These are phyloP conservation scores for Anniella stebbinsi DNA, from an alignment of 2,797 vertebrate genomes.

Conservation along the genomic window DNA sequence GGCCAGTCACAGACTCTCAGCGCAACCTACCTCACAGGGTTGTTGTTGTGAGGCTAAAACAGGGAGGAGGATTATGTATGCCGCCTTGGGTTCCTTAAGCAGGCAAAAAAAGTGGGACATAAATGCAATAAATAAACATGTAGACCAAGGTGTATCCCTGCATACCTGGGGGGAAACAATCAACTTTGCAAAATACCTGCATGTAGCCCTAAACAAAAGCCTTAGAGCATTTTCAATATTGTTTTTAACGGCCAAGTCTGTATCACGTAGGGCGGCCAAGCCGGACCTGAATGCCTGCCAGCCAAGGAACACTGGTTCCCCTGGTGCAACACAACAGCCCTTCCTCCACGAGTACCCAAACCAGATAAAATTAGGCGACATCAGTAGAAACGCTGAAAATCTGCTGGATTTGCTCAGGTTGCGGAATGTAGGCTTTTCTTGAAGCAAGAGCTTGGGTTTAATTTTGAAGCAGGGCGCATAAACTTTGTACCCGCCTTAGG, in stretches of 20 bases:
- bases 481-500: not conserved
- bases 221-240: not conserved
- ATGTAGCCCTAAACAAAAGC: not conserved
- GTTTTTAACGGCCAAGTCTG: not conserved
- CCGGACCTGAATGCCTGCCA: not conserved
- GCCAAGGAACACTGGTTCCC: too few species aligned
- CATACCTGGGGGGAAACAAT: not conserved
- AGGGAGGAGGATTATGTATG: too few species aligned
- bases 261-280: not conserved
- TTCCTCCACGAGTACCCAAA: not conserved
- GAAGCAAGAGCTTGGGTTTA: not conserved
- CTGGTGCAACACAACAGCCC: not conserved
- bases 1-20: too few species aligned
- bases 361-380: not conserved
- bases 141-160: not conserved
- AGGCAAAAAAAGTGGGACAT: too few species aligned
- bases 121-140: too few species aligned
- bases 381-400: not conserved
- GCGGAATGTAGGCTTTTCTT: too few species aligned
- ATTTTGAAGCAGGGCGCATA: not conserved
- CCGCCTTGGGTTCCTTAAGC: too few species aligned
- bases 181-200: not conserved
- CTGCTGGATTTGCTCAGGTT: not conserved
- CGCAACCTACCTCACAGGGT: too few species aligned
- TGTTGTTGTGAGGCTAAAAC: too few species aligned